phyloP scores from a whole-genome alignment of 2,113 vertebrate species.

The Eira barbara region DNA sequence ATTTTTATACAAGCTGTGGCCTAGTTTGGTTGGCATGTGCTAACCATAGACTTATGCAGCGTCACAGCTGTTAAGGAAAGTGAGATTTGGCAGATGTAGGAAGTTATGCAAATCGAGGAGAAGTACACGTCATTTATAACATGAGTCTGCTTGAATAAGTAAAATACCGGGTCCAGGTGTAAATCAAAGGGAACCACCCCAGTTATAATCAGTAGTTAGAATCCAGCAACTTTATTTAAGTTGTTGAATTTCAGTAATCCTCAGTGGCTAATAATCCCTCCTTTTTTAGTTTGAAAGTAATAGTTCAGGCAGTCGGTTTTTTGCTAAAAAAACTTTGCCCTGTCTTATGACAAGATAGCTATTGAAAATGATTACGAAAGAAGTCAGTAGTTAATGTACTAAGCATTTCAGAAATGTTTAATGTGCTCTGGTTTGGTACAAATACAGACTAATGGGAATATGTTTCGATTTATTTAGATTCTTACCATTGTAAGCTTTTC shows the following conservation, averaged over 20 bases:
- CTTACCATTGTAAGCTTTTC: slow-evolving; percentile 56
- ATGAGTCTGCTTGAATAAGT: not conserved
- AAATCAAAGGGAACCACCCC: not conserved
- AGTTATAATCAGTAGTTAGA: not conserved
- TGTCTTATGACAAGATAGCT: not conserved
- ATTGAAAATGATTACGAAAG: not conserved
- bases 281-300: not conserved
- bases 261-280: not conserved
- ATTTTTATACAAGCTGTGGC: not conserved
- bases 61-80: slow-evolving; percentile 55
- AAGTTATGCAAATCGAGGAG: not conserved
- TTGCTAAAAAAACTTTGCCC: not conserved
- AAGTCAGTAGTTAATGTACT: not conserved
- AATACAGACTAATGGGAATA: not conserved
- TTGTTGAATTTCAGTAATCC: not conserved
- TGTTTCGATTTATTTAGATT: not conserved
- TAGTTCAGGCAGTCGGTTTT: not conserved
- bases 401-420: not conserved
- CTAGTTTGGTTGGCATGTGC: not conserved
- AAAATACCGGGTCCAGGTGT: not conserved
- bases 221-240: not conserved
- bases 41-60: not conserved
- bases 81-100: not conserved
- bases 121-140: not conserved
- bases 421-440: not conserved